These are phyloP conservation scores for Corvus moneduloides DNA, from an alignment of 2,113 vertebrate genomes.

Conservation along the genomic window DNA sequence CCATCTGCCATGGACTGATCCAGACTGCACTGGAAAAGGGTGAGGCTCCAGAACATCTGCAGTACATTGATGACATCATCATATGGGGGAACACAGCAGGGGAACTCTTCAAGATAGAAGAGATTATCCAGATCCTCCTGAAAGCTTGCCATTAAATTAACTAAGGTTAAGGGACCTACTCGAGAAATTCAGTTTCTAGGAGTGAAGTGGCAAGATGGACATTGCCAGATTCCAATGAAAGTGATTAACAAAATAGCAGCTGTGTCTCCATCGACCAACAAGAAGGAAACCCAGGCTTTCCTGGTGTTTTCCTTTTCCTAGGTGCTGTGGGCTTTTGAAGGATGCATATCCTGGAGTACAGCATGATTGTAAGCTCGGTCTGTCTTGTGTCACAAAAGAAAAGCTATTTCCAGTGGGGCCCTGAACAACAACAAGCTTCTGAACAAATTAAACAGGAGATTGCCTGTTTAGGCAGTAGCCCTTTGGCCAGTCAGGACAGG, in stretches of 20 bases:
- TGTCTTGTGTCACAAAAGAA: background rate
- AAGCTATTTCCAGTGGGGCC: fast-evolving
- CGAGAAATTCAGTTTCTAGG: background rate
- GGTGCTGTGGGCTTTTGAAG: background rate
- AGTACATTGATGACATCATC: background rate
- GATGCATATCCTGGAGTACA: background rate
- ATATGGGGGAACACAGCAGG: background rate
- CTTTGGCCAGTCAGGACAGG: background rate
- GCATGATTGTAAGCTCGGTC: background rate
- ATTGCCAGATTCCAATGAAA: background rate
- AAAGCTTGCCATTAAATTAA: background rate
- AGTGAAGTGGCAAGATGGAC: background rate
- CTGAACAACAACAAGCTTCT: background rate
- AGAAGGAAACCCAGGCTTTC: background rate
- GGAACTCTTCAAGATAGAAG: background rate
- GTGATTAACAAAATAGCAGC: background rate
- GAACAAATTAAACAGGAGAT: background rate
- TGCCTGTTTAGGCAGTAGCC: background rate
- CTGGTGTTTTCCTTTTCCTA: too few species aligned
- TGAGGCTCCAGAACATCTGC: background rate
- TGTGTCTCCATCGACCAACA: background rate
- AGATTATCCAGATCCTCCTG: background rate
- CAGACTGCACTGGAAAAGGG: background rate
- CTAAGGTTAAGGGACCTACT: background rate
- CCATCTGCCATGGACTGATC: background rate